Base-by-base conservation (phyloP, 2,888 invertebrate genomes). In the Mechanitis messenoides region DNA sequence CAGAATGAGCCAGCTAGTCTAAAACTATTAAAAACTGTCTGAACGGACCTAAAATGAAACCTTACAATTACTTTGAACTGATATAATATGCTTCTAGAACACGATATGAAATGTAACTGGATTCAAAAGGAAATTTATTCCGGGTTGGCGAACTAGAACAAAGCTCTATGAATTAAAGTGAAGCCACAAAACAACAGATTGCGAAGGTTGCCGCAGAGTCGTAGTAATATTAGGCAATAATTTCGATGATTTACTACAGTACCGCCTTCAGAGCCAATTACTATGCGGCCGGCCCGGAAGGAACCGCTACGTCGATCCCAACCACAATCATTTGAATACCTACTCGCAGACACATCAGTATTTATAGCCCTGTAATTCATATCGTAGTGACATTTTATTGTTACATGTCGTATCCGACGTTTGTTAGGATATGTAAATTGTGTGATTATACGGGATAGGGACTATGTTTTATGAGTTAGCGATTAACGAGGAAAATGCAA, bases 301-400 rank as follows among this genome's bases (percentile, higher is more conserved):
- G 88, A 88, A 87, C 79, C 82, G 73, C 80, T 74, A 81, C 84
- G 83, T 86, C 85, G 86, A 87, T 85, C 85, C 84, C 74, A 55
- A 79, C 86, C 85, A 80, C 85, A 83, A 85, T 87, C 83, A 87
- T 89, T 88, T 87, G 86, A 85, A 87, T 87, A 86, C 81, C 77
- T 83, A 76, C 73, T 71, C 72, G 73, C 70, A 82, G 83, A 83
- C 83, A 85, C 78, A 74, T 79, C 78, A 74, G 78, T 84, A 86
- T 86, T 87, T 87, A 87, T 86, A 78, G 79, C 76, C 70, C 75
- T 75, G 84, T 86, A 85, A 85, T 80, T 87, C 86, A 86, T 83
- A 77, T 80, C 61, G 67, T 61, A 77, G 81, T 81, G 85, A 87
- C 85, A 77, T 82, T 86, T 86, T 85, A 85, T 80, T 83, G 81